Percentiles rank a stretch among this genome's conserved stretches.
Evolutionary conservation across 2,113 vertebrate genomes (phyloP).

Genomic region (Prinia subflava): DNA sequence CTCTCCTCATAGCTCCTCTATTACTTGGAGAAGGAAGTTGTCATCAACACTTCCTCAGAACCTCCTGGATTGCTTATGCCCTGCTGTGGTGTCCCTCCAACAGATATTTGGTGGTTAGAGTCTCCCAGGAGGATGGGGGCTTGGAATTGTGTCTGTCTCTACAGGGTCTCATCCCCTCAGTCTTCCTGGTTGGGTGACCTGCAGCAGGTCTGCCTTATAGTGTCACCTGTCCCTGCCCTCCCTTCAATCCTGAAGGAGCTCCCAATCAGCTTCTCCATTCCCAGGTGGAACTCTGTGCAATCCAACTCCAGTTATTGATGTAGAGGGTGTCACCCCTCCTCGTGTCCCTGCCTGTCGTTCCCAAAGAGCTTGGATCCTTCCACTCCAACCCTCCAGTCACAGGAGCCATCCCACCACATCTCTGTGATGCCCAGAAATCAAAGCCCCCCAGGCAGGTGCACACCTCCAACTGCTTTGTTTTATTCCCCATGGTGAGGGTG

Average conservation of each 20-base stretch:
- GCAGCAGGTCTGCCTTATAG: neutral
- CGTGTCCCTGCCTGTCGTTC: neutral
- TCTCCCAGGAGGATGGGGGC: fast-evolving
- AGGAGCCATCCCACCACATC: neutral
- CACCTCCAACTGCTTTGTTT: neutral
- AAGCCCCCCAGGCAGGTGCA: neutral
- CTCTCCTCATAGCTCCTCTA: neutral
- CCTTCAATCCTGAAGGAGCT: neutral
- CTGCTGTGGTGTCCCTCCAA: neutral
- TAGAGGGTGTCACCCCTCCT: neutral
- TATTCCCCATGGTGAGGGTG: neutral
- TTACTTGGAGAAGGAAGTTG: neutral
- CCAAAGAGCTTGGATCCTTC: neutral
- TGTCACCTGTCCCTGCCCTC: neutral
- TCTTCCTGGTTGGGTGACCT: fast-evolving
- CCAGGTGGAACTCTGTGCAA: neutral
- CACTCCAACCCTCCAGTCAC: neutral
- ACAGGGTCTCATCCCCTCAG: neutral
- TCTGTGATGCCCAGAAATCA: neutral
- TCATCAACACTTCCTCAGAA: neutral
- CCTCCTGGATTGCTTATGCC: too few species aligned
- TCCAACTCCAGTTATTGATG: neutral
- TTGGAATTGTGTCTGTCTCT: neutral
- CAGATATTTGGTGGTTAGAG: neutral
- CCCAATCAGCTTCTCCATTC: neutral